Evolutionary conservation across 2,888 invertebrate genomes (phyloP).

Genomic region (Pseudococcus longispinus): DNA sequence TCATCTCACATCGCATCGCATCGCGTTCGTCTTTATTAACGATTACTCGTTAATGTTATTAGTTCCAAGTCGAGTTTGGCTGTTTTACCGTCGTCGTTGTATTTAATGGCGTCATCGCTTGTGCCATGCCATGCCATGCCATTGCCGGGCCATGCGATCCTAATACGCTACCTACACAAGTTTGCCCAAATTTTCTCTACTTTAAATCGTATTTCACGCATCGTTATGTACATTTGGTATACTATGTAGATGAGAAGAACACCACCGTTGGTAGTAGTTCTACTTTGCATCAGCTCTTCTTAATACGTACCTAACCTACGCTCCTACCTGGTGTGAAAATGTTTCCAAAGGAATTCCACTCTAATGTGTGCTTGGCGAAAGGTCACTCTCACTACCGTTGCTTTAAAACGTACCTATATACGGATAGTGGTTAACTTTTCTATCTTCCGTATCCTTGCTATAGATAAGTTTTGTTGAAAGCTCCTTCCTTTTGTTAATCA

Average conservation of each 20-base stretch:
- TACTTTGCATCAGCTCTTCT: not conserved
- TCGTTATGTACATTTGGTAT: not conserved
- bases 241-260: not conserved
- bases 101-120: not conserved
- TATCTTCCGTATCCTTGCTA: not conserved
- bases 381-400: not conserved
- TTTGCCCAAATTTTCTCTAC: conserved; percentile 1
- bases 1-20: not conserved
- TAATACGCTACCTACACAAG: not conserved
- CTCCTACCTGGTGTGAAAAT: not conserved
- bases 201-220: conserved; percentile 24
- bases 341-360: not conserved
- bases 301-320: not conserved
- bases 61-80: not conserved
- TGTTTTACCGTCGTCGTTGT: not conserved
- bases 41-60: conserved; percentile 28
- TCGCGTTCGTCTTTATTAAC: not conserved
- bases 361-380: not conserved
- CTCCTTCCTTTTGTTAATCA: not conserved
- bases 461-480: not conserved
- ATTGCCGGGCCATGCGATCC: too few species aligned
- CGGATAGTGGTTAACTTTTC: not conserved
- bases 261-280: not conserved
- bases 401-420: not conserved
- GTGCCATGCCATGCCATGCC: not conserved